Conservation (phyloP, 1,140 invertebrate genomes). For the Ganaspis sp. region DNA sequence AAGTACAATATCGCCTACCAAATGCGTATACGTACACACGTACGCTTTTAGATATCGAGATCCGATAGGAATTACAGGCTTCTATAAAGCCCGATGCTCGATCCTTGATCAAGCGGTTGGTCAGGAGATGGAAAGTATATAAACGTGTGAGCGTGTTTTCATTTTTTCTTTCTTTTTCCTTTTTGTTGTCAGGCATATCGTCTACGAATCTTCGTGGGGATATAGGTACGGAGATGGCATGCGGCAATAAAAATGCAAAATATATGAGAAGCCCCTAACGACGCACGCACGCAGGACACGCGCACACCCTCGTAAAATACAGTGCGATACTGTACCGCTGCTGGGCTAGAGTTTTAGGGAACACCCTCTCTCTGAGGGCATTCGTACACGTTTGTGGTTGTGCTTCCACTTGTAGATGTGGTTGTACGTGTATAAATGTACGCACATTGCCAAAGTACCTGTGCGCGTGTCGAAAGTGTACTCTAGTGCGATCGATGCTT, state of each 20-base stretch:
- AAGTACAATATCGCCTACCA: constrained; percentile 25
- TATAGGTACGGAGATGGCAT: constrained; percentile 44
- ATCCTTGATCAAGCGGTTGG: constrained; percentile 25
- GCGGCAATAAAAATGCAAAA: constrained; percentile 72
- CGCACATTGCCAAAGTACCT: constrained; percentile 40
- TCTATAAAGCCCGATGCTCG: background rate
- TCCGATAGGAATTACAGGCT: constrained; percentile 24
- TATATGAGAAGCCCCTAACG: constrained; percentile 57
- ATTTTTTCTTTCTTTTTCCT: background rate
- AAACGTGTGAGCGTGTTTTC: constrained; percentile 35
- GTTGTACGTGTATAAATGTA: constrained; percentile 46
- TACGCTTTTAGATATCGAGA: constrained; percentile 22
- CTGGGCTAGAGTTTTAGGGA: constrained; percentile 50
- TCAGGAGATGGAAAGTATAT: constrained; percentile 39
- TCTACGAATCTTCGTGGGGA: constrained; percentile 16
- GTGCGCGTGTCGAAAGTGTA: constrained; percentile 48
- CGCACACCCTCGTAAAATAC: constrained; percentile 51
- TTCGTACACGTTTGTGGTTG: constrained; percentile 39
- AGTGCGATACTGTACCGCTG: constrained; percentile 36
- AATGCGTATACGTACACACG: constrained; percentile 11
- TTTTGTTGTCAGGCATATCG: constrained; percentile 21
- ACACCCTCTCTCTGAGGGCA: constrained; percentile 41
- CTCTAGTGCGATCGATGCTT: constrained; percentile 49
- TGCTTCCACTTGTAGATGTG: constrained; percentile 40
- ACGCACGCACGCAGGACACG: constrained; percentile 56